Conservation (phyloP, 2,113 vertebrate genomes). For the Periophthalmodon schlosseri region DNA sequence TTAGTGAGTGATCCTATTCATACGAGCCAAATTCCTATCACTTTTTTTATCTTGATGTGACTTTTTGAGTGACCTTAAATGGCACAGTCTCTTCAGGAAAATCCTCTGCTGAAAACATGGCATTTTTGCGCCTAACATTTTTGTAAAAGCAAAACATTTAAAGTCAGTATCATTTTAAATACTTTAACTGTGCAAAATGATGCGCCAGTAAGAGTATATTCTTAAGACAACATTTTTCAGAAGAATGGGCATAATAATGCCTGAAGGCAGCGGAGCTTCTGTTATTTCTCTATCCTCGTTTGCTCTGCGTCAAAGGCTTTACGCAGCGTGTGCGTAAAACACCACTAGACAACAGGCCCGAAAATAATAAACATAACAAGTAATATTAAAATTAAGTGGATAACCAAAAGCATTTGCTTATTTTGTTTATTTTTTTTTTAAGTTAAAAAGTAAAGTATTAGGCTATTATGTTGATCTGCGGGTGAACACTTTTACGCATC, state of each 20-base stretch:
- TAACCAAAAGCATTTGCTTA: background rate
- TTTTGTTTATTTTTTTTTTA: too few species aligned
- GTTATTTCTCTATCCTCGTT: background rate
- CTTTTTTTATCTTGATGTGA: background rate
- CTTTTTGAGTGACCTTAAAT: conserved; percentile 1
- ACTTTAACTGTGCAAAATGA: background rate
- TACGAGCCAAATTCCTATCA: background rate
- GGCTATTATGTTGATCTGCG: background rate
- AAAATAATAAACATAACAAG: background rate
- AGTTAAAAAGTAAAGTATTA: background rate
- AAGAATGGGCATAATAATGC: background rate
- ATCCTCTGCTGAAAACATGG: background rate
- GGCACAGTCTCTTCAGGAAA: background rate
- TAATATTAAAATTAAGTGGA: too few species aligned
- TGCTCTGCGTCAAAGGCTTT: background rate
- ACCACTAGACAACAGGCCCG: background rate
- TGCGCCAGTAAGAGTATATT: background rate
- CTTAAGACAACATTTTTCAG: background rate
- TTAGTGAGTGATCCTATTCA: background rate
- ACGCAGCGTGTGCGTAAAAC: background rate
- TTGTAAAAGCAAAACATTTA: background rate
- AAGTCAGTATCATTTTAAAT: background rate
- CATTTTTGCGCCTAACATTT: background rate
- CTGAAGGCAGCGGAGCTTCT: background rate
- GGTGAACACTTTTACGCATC: background rate